Evolutionary conservation across 2,797 vertebrate species (phyloP).

Genomic region (Nothura maculosa): DNA sequence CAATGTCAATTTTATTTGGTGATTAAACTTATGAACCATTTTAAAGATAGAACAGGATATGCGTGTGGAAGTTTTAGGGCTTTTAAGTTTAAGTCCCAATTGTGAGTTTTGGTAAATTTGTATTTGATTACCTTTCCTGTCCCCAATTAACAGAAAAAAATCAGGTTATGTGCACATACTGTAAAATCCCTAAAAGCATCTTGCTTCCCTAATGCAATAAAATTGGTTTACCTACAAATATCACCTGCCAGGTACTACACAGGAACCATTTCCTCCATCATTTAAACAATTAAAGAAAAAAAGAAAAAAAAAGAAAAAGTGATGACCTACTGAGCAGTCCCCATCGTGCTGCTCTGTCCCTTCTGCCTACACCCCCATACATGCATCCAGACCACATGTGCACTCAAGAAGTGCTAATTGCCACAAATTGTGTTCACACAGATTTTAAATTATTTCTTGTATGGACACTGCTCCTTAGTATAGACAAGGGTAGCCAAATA

Average conservation of each 20-base stretch:
- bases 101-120: conserved; percentile 75
- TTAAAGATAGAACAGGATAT: conserved; percentile 61
- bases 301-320: fast-evolving
- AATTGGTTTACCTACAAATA: not conserved
- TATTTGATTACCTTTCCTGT: conserved; percentile 77
- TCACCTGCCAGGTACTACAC: not conserved
- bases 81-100: conserved; percentile 75
- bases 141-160: conserved; percentile 75
- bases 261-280: not conserved
- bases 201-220: not conserved
- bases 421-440: not conserved
- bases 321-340: not conserved
- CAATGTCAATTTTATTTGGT: conserved; percentile 58
- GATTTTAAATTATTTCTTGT: not conserved
- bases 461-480: not conserved
- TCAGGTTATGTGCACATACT: conserved; percentile 72
- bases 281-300: not conserved
- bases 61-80: conserved; percentile 50
- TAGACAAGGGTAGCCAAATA: not conserved
- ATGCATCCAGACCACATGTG: not conserved
- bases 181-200: conserved; percentile 36
- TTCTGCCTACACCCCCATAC: not conserved
- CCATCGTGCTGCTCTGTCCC: too few species aligned
- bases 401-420: not conserved
- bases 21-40: conserved; percentile 81